phyloP scores from a whole-genome alignment of 2,113 vertebrate species.

The Gnathonemus echidnorhynchus region DNA sequence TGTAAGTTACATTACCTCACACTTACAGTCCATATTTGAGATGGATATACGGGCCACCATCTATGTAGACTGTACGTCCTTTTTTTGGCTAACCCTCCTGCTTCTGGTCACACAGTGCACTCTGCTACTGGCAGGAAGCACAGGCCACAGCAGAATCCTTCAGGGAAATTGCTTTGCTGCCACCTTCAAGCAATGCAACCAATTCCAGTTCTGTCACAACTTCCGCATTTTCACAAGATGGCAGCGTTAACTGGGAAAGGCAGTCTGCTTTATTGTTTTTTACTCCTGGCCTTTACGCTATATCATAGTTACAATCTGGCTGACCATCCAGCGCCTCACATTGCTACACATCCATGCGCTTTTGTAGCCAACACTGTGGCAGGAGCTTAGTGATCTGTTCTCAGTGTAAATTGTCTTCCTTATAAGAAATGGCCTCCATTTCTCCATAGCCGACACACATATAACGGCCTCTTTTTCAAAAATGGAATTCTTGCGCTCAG shows the following conservation, averaged over 20 bases:
- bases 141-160: neutral
- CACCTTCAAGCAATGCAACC: neutral
- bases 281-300: neutral
- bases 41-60: neutral
- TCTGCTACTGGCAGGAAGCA: neutral
- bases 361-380: neutral
- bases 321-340: neutral
- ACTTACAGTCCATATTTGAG: neutral
- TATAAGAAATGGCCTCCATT: neutral
- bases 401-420: neutral
- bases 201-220: neutral
- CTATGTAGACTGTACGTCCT: neutral
- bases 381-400: neutral
- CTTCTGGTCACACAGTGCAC: neutral
- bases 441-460: neutral
- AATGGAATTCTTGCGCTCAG: neutral
- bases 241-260: neutral
- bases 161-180: neutral
- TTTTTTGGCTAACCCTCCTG: neutral
- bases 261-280: neutral
- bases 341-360: neutral
- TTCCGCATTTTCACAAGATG: neutral
- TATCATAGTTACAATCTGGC: neutral
- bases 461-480: neutral
- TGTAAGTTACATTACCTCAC: neutral